Evolutionary conservation across 2,888 invertebrate species (phyloP).

Genomic region (Nymphalis polychloros): DNA sequence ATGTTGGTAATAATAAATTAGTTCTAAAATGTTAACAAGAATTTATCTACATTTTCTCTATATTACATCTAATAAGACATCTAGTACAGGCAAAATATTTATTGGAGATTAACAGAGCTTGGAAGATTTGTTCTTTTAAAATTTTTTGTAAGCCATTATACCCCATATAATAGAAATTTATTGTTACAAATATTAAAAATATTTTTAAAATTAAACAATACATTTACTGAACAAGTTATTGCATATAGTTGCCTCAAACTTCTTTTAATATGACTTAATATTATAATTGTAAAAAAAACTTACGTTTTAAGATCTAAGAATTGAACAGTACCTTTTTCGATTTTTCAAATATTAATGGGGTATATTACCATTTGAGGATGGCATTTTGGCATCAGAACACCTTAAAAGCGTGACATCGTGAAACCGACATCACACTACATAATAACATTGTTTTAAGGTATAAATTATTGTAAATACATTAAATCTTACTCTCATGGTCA

Average conservation of each 20-base stretch:
- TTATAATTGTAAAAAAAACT: too few species aligned
- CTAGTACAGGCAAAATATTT: slow-evolving; percentile 20
- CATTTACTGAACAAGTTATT: neutral
- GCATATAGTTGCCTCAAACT: neutral
- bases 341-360: slow-evolving; percentile 18
- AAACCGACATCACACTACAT: slow-evolving; percentile 34
- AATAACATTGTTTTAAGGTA: slow-evolving; percentile 27
- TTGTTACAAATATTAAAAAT: neutral
- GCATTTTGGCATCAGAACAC: slow-evolving; percentile 42
- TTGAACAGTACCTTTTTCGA: neutral
- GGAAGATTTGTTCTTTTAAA: slow-evolving; percentile 20
- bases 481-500: slow-evolving; percentile 23
- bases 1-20: slow-evolving; percentile 46
- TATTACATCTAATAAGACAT: slow-evolving; percentile 35
- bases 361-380: slow-evolving; percentile 21
- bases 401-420: slow-evolving; percentile 33
- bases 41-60: slow-evolving; percentile 49
- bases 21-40: slow-evolving; percentile 46
- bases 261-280: too few species aligned
- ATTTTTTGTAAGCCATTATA: slow-evolving; percentile 13
- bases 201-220: neutral
- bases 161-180: slow-evolving; percentile 12
- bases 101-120: slow-evolving; percentile 9
- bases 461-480: slow-evolving; percentile 25
- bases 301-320: neutral